These are phyloP conservation scores for Hemiprocne comata DNA, from an alignment of 2,113 vertebrate genomes.

Conservation along the genomic window DNA sequence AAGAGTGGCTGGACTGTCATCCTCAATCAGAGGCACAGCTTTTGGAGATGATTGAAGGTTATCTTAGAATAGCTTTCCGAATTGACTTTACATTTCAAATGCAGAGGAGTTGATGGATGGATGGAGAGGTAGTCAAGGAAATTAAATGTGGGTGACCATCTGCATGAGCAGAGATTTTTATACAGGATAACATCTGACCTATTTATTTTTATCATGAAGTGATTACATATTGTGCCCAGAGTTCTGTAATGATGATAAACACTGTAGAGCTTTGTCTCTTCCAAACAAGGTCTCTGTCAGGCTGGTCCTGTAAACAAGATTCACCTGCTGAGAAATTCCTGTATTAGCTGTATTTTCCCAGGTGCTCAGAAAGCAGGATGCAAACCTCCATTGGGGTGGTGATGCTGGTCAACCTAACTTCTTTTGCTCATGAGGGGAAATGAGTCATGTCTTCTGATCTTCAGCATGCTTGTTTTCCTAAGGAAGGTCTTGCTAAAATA, in stretches of 20 bases:
- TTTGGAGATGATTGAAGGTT: not conserved
- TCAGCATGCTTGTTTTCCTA: not conserved
- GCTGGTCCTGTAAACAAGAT: not conserved
- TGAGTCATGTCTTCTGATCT: not conserved
- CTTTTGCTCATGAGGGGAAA: not conserved
- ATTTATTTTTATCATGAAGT: not conserved
- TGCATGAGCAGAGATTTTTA: not conserved
- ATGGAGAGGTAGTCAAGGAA: not conserved
- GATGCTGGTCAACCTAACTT: not conserved
- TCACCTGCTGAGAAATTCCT: not conserved
- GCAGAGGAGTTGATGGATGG: not conserved
- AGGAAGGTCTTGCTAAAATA: not conserved
- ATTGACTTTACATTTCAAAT: not conserved
- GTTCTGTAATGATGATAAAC: not conserved
- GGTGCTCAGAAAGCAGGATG: not conserved
- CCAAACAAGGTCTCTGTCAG: not conserved
- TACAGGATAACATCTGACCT: not conserved
- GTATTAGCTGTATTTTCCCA: not conserved
- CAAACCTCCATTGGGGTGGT: not conserved
- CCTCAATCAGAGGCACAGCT: not conserved
- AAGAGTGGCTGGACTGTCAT: not conserved
- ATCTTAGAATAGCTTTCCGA: slow-evolving; percentile 5
- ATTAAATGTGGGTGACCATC: not conserved
- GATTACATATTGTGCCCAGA: not conserved
- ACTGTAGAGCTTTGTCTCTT: not conserved